A percentile compares a stretch with the other conserved stretches of the same genome.
Evolutionary conservation across 2,888 invertebrate species (phyloP).

Genomic region (Minunthozetes semirufus): DNA sequence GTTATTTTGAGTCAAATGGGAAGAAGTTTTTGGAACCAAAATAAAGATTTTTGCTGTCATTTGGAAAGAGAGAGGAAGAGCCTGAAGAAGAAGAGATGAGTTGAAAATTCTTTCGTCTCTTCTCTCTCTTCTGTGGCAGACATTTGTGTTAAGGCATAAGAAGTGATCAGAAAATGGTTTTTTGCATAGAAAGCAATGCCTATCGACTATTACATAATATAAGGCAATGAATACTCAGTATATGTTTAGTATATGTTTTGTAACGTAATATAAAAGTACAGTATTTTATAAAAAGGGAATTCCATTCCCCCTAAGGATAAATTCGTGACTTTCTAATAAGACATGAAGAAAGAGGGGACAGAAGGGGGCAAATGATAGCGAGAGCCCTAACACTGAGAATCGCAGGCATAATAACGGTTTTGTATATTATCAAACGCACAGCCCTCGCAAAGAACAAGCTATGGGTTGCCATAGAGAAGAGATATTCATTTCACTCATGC

Average conservation of each 20-base stretch:
- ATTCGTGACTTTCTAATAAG: slow-evolving; percentile 35
- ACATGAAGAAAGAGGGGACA: slow-evolving; percentile 17
- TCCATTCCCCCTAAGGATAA: slow-evolving; percentile 20
- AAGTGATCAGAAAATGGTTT: neutral
- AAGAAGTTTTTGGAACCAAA: neutral
- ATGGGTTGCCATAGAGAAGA: slow-evolving; percentile 25
- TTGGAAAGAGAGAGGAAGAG: neutral
- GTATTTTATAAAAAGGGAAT: slow-evolving; percentile 22
- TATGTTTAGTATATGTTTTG: neutral
- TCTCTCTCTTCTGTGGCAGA: neutral
- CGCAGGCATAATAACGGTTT: slow-evolving; percentile 28
- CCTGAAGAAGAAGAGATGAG: too few species aligned
- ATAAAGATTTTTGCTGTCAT: neutral
- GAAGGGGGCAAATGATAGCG: neutral
- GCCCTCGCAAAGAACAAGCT: neutral
- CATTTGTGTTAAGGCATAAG: neutral
- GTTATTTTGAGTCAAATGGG: neutral
- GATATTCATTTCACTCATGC: slow-evolving; percentile 26
- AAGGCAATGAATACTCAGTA: neutral
- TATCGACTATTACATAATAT: neutral
- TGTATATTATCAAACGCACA: slow-evolving; percentile 1
- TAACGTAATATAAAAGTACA: slow-evolving; percentile 16
- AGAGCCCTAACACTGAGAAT: neutral
- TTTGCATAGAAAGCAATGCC: slow-evolving; percentile 11
- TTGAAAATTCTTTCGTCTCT: neutral